These are phyloP conservation scores for Strigamia maritima DNA, from an alignment of 2,888 invertebrate genomes.

Conservation along the genomic window DNA sequence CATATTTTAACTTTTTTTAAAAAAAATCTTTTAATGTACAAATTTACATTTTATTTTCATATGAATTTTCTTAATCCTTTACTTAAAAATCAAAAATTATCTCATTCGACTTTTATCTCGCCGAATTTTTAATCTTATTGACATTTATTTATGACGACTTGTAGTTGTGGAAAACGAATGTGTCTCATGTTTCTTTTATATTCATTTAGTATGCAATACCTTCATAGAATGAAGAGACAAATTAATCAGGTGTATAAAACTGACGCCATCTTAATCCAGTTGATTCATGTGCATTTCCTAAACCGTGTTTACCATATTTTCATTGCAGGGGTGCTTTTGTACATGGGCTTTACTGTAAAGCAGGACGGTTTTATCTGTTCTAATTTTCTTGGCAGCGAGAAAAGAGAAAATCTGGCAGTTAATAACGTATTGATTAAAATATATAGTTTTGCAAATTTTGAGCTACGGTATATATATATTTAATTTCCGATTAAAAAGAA, in stretches of 20 bases:
- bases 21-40: too few relatives aligned
- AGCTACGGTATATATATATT: not conserved
- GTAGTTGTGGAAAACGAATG: not conserved
- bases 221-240: slow-evolving; percentile 15
- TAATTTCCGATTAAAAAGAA: not conserved
- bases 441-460: not conserved
- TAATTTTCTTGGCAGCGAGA: not conserved
- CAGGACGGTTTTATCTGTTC: not conserved
- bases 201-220: not conserved
- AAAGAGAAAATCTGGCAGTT: not conserved
- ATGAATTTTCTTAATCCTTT: too few relatives aligned
- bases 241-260: slow-evolving; percentile 5
- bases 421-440: not conserved
- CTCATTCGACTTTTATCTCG: too few relatives aligned
- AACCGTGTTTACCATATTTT: not conserved
- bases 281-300: slow-evolving; percentile 1
- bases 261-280: slow-evolving; percentile 16
- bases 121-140: not conserved
- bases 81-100: too few relatives aligned
- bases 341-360: not conserved
- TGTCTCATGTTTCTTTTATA: not conserved
- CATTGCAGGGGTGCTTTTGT: not conserved
- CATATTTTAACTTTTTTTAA: too few relatives aligned
- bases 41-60: too few relatives aligned
- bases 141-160: not conserved